Conservation (phyloP, 1,140 invertebrate genomes). For the Hylaeus volcanicus region DNA sequence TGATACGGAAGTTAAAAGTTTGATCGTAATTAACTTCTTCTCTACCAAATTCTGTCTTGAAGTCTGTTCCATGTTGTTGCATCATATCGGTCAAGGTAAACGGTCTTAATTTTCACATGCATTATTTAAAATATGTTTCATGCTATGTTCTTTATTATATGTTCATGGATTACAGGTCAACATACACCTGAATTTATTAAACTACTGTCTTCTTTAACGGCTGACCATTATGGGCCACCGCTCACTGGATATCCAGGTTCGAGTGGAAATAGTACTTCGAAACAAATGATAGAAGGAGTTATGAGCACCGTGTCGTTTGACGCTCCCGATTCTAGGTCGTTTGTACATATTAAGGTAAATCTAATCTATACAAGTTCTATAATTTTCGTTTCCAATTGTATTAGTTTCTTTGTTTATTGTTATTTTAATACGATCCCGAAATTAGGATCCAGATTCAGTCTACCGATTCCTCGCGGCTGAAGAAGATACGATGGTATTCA, state of each 20-base stretch:
- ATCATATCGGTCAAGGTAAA: conserved; percentile 77
- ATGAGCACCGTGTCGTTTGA: conserved; percentile 74
- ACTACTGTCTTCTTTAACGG: conserved; percentile 74
- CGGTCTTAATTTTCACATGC: conserved; percentile 1
- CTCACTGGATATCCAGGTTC: conserved; percentile 74
- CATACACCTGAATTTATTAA: conserved; percentile 77
- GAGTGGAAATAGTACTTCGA: conserved; percentile 72
- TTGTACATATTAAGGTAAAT: conserved; percentile 77
- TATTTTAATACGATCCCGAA: not conserved
- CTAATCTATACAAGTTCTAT: not conserved
- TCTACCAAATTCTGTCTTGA: conserved; percentile 77
- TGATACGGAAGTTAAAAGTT: conserved; percentile 53
- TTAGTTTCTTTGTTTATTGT: not conserved
- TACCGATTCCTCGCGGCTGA: conserved; percentile 71
- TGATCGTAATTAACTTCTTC: conserved; percentile 69
- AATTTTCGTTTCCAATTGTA: not conserved
- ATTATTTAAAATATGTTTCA: conserved; percentile 13
- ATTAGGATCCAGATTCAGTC: conserved; percentile 72
- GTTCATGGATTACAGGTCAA: conserved; percentile 67
- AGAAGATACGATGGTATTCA: conserved; percentile 77
- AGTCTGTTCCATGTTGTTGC: conserved; percentile 74
- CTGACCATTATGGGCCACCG: conserved; percentile 75
- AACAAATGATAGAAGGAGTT: conserved; percentile 78
- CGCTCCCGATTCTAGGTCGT: conserved; percentile 73
- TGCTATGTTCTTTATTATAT: not conserved